Conservation (phyloP, 1,140 invertebrate species). For the Tetragonula clypearis region DNA sequence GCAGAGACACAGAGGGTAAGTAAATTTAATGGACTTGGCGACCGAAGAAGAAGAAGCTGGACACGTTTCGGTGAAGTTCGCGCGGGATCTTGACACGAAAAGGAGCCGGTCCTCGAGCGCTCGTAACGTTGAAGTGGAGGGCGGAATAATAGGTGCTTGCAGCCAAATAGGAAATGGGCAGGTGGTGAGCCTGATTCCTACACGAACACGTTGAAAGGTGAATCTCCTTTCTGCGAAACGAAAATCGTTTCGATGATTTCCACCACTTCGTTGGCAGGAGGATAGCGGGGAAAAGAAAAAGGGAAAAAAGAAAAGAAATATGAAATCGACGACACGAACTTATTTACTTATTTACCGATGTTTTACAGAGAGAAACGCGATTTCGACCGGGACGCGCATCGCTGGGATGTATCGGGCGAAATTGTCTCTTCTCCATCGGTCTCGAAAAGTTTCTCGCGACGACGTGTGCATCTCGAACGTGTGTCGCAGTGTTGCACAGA, state of each 20-base stretch:
- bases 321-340: too few species aligned
- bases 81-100: constrained; percentile 45
- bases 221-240: neutral
- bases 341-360: too few species aligned
- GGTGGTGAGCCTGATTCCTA: constrained; percentile 27
- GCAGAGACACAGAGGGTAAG: neutral
- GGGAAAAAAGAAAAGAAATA: too few species aligned
- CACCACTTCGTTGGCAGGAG: too few species aligned
- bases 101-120: constrained; percentile 42
- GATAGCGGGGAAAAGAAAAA: too few species aligned
- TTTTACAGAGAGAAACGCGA: too few species aligned
- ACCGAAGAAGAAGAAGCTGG: too few species aligned
- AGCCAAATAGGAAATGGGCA: constrained; percentile 17
- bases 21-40: constrained; percentile 20
- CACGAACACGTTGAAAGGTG: neutral
- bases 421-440: neutral
- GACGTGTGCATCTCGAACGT: too few species aligned
- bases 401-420: neutral
- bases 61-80: constrained; percentile 34
- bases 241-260: neutral
- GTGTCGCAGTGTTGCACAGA: neutral
- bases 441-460: too few species aligned
- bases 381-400: too few species aligned
- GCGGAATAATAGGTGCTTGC: constrained; percentile 43
- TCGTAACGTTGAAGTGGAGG: constrained; percentile 22